phyloP scores from a whole-genome alignment of 2,888 invertebrate species.

The Eupithecia insigniata region DNA sequence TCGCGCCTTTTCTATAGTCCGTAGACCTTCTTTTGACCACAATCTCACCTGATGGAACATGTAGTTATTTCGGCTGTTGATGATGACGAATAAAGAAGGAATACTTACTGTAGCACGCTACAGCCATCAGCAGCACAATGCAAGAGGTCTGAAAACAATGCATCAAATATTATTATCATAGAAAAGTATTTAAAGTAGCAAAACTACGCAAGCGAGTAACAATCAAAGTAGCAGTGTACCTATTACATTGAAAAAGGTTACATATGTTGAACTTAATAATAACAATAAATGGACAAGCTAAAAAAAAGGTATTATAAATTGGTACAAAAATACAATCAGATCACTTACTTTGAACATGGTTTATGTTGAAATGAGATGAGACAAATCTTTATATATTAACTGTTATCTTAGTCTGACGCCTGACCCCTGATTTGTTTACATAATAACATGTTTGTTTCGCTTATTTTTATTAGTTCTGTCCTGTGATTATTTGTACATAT shows the following conservation, averaged over 20 bases:
- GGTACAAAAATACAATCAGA: neutral
- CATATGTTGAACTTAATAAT: neutral
- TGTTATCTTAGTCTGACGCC: neutral
- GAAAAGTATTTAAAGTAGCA: no score
- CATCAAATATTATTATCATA: neutral
- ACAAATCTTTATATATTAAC: conserved; percentile 7
- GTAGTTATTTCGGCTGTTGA: neutral
- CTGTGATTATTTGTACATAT: neutral
- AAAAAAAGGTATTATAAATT: neutral
- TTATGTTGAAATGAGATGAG: neutral
- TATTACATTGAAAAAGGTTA: neutral
- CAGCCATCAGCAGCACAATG: conserved; percentile 25
- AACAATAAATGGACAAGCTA: neutral
- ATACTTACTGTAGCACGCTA: conserved; percentile 29
- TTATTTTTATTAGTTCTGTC: neutral
- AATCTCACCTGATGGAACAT: no score
- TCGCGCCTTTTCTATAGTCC: no score
- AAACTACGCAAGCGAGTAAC: no score
- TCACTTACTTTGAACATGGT: conserved; percentile 14
- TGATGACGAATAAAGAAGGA: neutral
- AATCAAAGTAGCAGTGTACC: no score
- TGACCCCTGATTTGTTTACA: conserved; percentile 5
- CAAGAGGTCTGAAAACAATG: conserved; percentile 27
- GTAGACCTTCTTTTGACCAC: no score
- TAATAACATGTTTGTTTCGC: neutral